phyloP scores from a whole-genome alignment of 2,113 vertebrate genomes.

The Platichthys stellatus region DNA sequence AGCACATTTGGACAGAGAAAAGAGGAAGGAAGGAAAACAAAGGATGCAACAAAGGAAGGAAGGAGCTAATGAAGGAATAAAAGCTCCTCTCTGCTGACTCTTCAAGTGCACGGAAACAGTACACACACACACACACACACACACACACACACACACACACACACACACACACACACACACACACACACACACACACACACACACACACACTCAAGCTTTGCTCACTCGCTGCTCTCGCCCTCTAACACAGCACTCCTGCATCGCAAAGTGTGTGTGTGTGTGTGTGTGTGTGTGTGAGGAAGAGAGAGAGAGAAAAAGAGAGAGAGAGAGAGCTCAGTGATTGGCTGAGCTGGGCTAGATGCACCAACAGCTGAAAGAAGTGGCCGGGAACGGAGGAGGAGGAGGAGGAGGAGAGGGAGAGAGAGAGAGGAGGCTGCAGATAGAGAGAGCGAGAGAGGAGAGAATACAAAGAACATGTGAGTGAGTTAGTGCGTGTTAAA shows the following conservation, averaged over 20 bases:
- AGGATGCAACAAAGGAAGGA: constrained; percentile 36
- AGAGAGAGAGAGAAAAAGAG: no score
- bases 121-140: constrained; percentile 44
- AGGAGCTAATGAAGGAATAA: constrained; percentile 53
- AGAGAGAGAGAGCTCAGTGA: constrained; percentile 49
- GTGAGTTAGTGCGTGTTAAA: constrained; percentile 31
- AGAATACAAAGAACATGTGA: constrained; percentile 73
- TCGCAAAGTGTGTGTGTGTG: no score
- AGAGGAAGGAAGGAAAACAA: constrained; percentile 1
- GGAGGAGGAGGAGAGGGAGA: constrained; percentile 59
- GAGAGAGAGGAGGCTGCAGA: constrained; percentile 62
- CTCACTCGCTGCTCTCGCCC: not conserved
- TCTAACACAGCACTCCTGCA: no score
- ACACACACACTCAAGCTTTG: constrained; percentile 30
- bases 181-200: constrained; percentile 40
- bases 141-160: constrained; percentile 48
- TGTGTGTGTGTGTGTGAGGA: not conserved
- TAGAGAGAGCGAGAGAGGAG: constrained; percentile 57
- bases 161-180: not conserved
- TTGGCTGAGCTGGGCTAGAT: constrained; percentile 68
- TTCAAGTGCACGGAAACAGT: constrained; percentile 37
- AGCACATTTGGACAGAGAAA: constrained; percentile 11
- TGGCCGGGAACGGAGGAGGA: constrained; percentile 54
- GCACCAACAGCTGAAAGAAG: constrained; percentile 70
- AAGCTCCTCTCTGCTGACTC: constrained; percentile 53